phyloP scores from a whole-genome alignment of 1,140 invertebrate genomes.

The Homalodisca vitripennis region DNA sequence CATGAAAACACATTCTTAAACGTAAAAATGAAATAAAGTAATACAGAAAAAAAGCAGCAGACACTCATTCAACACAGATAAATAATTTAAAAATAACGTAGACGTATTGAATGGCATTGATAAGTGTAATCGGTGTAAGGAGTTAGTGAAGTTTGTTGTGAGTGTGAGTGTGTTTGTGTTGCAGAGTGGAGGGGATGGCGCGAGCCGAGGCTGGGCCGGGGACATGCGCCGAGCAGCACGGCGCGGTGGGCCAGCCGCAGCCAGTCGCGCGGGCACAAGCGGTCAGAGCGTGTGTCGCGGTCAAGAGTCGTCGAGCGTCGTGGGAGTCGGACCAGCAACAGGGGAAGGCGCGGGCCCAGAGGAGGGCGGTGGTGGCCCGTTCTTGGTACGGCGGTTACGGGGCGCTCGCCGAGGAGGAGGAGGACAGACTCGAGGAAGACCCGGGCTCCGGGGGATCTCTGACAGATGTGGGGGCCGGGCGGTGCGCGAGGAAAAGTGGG shows the following conservation, averaged over 20 bases:
- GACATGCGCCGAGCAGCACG: slow-evolving; percentile 2
- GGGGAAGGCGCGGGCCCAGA: not conserved
- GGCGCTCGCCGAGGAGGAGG: slow-evolving; percentile 34
- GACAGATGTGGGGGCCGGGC: slow-evolving; percentile 14
- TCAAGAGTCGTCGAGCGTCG: not conserved
- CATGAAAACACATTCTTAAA: too few relatives aligned
- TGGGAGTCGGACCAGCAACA: not conserved
- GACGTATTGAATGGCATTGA: too few relatives aligned
- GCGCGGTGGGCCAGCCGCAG: not conserved
- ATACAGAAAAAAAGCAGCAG: too few relatives aligned
- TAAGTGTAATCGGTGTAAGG: too few relatives aligned
- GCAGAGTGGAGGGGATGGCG: not conserved
- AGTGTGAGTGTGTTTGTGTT: not conserved
- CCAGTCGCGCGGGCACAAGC: not conserved
- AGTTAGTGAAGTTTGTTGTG: too few relatives aligned
- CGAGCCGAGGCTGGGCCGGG: not conserved
- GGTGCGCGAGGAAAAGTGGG: not conserved
- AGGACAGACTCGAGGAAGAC: slow-evolving; percentile 4
- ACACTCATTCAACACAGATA: too few relatives aligned
- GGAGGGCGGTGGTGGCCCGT: slow-evolving; percentile 28
- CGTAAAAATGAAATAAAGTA: too few relatives aligned
- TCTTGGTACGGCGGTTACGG: slow-evolving; percentile 38
- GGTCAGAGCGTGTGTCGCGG: not conserved
- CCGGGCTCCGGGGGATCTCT: slow-evolving; percentile 21
- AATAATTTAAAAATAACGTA: too few relatives aligned